These are phyloP conservation scores for Anolis apletophallus DNA, from an alignment of 2,797 vertebrate genomes.

Conservation along the genomic window DNA sequence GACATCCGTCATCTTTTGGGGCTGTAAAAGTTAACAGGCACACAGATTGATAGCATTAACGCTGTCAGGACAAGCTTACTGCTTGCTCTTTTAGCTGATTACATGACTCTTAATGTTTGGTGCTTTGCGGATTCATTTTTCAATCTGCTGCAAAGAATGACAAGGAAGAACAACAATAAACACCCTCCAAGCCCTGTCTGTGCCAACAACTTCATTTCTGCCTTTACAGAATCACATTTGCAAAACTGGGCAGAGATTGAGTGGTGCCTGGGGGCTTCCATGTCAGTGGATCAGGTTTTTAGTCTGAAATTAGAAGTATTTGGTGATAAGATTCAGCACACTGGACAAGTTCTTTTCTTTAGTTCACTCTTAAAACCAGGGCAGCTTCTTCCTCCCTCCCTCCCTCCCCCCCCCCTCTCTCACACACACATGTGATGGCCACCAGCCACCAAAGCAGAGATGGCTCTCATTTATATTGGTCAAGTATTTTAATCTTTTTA, in stretches of 20 bases:
- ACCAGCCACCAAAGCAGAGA: too few relatives aligned
- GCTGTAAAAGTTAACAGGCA: conserved; percentile 2
- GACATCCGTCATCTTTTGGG: neutral
- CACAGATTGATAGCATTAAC: conserved; percentile 1
- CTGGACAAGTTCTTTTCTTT: too few relatives aligned
- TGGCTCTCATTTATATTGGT: too few relatives aligned
- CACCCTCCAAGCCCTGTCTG: neutral
- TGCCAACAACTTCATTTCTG: neutral
- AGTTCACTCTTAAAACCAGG: too few relatives aligned
- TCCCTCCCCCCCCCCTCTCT: too few relatives aligned
- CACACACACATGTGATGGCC: too few relatives aligned
- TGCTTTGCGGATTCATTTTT: conserved; percentile 23
- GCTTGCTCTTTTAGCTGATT: conserved; percentile 12
- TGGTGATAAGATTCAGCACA: too few relatives aligned
- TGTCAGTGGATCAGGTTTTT: too few relatives aligned
- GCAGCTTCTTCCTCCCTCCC: too few relatives aligned
- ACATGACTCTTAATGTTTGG: conserved; percentile 11
- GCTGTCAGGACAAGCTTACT: neutral
- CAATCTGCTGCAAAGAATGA: conserved; percentile 2
- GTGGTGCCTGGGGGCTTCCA: too few relatives aligned
- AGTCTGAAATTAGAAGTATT: too few relatives aligned
- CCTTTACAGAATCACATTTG: neutral
- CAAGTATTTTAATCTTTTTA: neutral
- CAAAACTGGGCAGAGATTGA: neutral
- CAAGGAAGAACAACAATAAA: conserved; percentile 2